Evolutionary conservation across 2,888 invertebrate species (phyloP), one percentile per base, ranked within the genome.

Genomic region (Deilephila elpenor): DNA sequence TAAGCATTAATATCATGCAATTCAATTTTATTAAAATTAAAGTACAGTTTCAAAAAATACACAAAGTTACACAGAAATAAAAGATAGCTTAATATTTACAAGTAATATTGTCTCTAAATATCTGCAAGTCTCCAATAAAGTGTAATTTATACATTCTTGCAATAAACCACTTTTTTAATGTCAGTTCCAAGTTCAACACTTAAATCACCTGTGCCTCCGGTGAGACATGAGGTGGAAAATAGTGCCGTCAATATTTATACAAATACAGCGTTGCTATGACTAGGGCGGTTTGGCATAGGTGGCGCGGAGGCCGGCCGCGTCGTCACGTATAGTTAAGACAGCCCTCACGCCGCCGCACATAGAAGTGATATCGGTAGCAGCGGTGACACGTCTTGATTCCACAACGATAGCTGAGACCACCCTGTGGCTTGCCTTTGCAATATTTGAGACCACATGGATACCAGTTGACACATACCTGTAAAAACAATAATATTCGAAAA

Each of bases 371-470:
- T 80, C 97, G 96, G 89, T 97, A 97, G 91, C 98, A 98, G 88
- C 98, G 97, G 84, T 97, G 96, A 90, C 99, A 99, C 0, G 99
- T 99, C 93, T 98, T 98, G 87, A 99, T 99, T 78, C 99, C 99
- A 89, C 99, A 99, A 72, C 99, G 96, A 93, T 98, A 99, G 95
- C 96, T 95, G 92, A 96, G 88, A 14, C 94, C 91, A 17, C 95
- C 95, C 79, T 96, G 95, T 64, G 96, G 96, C 89, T 97, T 97
- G 64, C 97, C 97, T 84, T 98, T 98, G 93, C 99, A 99, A 93
- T 98, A 99, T 88, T 99, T 99, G 62, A 99, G 95, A 32, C 98
- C 98, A 90, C 99, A 99, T 0, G 99, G 99, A 91, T 98, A 99
- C 99, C 99, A 99, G 73, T 98, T 98, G 72, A 99, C 97, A 89